phyloP scores from a whole-genome alignment of 37 sponge, comb jelly and placozoan genomes.

The Eunapius fragilis region DNA sequence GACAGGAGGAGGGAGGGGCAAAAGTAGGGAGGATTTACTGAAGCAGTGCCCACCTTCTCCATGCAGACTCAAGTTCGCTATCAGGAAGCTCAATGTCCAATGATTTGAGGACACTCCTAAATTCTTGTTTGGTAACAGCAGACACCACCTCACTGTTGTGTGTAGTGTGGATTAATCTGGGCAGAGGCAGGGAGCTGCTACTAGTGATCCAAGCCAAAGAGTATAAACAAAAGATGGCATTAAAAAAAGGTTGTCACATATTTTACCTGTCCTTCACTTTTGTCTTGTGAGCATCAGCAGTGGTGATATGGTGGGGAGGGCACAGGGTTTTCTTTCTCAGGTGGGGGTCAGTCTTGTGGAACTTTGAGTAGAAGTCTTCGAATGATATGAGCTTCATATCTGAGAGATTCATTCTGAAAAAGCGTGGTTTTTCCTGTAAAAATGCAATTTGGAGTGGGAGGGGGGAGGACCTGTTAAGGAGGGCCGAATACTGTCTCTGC shows the following conservation, averaged over 20 bases:
- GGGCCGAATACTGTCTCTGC: background rate
- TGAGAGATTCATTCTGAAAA: constrained; percentile 27
- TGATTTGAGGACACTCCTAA: background rate
- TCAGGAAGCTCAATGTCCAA: background rate
- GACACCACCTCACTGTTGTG: background rate
- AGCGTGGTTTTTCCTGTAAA: background rate
- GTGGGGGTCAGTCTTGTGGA: background rate
- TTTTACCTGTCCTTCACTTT: background rate
- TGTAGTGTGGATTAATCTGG: background rate
- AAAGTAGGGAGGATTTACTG: background rate
- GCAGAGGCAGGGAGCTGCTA: background rate
- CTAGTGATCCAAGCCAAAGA: no score
- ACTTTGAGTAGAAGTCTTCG: constrained; percentile 43
- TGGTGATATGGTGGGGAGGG: background rate
- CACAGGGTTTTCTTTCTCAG: background rate
- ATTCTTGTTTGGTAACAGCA: background rate
- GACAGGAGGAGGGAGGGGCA: background rate
- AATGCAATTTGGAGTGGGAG: background rate
- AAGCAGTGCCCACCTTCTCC: background rate
- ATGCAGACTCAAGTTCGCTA: background rate
- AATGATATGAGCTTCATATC: constrained; percentile 47
- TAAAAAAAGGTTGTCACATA: no score
- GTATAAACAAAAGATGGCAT: no score
- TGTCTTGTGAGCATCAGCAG: background rate
- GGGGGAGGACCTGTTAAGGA: constrained; percentile 10